Conservation (phyloP, 2,797 vertebrate species). For the Galaxias olidus region DNA sequence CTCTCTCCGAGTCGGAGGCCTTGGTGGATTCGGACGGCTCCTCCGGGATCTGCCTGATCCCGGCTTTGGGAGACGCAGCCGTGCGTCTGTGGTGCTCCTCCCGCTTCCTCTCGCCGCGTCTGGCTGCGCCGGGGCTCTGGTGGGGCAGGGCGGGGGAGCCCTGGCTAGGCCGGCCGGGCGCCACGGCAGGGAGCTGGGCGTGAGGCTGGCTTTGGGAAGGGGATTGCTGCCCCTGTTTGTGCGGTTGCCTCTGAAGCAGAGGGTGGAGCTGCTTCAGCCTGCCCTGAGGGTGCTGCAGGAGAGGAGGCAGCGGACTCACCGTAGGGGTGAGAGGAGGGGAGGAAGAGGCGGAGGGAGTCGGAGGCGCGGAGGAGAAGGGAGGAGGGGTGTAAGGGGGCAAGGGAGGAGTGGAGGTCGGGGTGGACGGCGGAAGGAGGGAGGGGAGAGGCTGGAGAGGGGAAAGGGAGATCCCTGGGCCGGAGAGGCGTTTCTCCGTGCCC, state of each 20-base stretch:
- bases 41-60: conserved; percentile 63
- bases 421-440: conserved; percentile 51
- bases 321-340: conserved; percentile 66
- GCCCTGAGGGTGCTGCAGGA: conserved; percentile 56
- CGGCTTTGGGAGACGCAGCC: conserved; percentile 54
- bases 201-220: conserved; percentile 59
- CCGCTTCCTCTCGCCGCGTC: conserved; percentile 44
- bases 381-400: conserved; percentile 68
- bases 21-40: conserved; percentile 64
- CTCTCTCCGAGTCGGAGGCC: conserved; percentile 74
- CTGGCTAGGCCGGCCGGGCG: conserved; percentile 13
- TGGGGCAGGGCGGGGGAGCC: conserved; percentile 45
- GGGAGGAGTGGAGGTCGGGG: conserved; percentile 65
- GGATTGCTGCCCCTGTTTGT: conserved; percentile 9
- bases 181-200: no score
- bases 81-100: conserved; percentile 54
- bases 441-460: conserved; percentile 69
- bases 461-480: conserved; percentile 71
- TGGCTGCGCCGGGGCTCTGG: conserved; percentile 48
- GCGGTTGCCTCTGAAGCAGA: conserved; percentile 62
- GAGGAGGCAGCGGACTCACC: conserved; percentile 60
- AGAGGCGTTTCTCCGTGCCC: conserved; percentile 81
- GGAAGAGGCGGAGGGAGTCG: conserved; percentile 66
- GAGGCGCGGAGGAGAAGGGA: conserved; percentile 66
- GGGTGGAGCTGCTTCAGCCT: conserved; percentile 66